Evolutionary conservation across 2,888 invertebrate species (phyloP), one percentile per base, ranked within the genome.

Genomic region (Baronia brevicornis): DNA sequence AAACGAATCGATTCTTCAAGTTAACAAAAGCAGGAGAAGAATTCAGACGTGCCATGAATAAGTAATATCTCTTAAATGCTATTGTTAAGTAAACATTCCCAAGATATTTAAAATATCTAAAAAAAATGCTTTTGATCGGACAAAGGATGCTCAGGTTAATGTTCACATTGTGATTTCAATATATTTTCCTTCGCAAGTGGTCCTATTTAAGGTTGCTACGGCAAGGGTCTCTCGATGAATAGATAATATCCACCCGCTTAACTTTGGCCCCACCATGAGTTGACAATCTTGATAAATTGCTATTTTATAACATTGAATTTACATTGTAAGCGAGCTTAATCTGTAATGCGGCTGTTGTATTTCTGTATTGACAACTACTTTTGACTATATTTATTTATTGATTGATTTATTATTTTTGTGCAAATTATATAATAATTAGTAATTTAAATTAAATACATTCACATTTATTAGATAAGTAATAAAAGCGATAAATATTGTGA

Each of bases 151-250:
- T 50, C 61, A 64, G 72, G 72, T 74, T 75, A 60, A 60, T 56
- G 61, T 59, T 60, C 57, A 71, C 69, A 77, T 77, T 79, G 72
- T 79, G 77, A 75, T 79, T 80, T 78, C 75, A 75, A 78, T 80
- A 73, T 71, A 70, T 79, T 80, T 77, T 72, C 70, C 65, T 63
- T 65, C 51, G 65, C 70, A 71, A 80, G 73, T 79, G 73, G 70
- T 68, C 71, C 74, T 70, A 73, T 79, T 77, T 69, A 72, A 57
- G 51, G 53, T 56, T 51, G 56, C 53, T 56, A 65, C 57, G 67
- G 66, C 54, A 53, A 52, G 63, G 68, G 61, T 60, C 62, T 56
- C 54, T 44, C 72, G 68, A 71, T 78, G 78, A 77, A 78, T 77
- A 72, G 78, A 73, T 75, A 75, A 75, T 71, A 73, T 71, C 67